Conservation (phyloP, 2,797 vertebrate genomes). For the Spinibarbus caldwelli region DNA sequence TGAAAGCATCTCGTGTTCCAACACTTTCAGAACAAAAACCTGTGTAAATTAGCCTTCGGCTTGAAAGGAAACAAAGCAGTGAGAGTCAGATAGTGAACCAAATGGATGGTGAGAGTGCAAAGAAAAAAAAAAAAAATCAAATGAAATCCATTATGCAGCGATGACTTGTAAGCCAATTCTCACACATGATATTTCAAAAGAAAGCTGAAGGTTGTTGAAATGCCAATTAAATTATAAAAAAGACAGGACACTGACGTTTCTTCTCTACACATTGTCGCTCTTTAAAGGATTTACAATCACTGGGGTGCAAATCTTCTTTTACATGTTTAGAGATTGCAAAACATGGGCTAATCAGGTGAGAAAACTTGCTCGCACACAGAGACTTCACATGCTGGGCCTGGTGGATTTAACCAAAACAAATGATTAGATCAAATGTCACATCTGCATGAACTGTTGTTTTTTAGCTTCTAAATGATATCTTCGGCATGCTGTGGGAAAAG, state of each 20-base stretch:
- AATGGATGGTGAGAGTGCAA: neutral
- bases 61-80: constrained; percentile 57
- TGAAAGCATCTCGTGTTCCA: constrained; percentile 70
- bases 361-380: neutral
- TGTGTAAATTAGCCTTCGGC: constrained; percentile 66
- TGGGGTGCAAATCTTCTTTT: constrained; percentile 19
- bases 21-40: constrained; percentile 67
- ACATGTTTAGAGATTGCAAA: constrained; percentile 6
- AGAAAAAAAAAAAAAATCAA: constrained; percentile 48
- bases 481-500: neutral
- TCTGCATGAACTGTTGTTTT: neutral
- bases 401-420: constrained; percentile 27
- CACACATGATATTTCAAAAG: constrained; percentile 45
- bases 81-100: neutral
- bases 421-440: constrained; percentile 42
- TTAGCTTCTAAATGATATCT: neutral
- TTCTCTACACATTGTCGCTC: constrained; percentile 20
- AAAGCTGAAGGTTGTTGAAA: constrained; percentile 65
- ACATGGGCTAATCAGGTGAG: constrained; percentile 15
- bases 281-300: constrained; percentile 32
- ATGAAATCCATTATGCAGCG: constrained; percentile 12
- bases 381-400: constrained; percentile 5
- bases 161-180: constrained; percentile 55
- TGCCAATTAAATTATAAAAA: constrained; percentile 63
- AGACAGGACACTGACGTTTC: constrained; percentile 23